phyloP scores from a whole-genome alignment of 1,140 invertebrate genomes.

The Zelostemma sp. region DNA sequence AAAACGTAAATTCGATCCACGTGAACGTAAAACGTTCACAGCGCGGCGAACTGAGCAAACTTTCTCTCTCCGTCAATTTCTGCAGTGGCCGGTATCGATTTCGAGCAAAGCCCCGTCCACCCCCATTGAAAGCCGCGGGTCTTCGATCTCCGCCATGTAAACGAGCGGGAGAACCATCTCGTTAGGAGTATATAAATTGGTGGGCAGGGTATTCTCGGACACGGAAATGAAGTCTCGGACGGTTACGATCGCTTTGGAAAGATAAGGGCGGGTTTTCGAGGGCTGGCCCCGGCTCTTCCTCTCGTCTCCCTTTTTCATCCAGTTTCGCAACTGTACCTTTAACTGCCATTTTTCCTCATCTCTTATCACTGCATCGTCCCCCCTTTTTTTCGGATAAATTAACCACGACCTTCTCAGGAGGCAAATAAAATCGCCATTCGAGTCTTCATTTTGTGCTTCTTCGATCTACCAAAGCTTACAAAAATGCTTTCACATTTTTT shows the following conservation, averaged over 20 bases:
- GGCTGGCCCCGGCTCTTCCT: constrained; percentile 49
- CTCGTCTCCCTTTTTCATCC: constrained; percentile 19
- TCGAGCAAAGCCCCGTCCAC: constrained; percentile 19
- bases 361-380: constrained; percentile 45
- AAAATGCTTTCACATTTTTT: constrained; percentile 1
- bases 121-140: constrained; percentile 26
- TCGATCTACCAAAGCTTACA: constrained; percentile 9
- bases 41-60: too few relatives aligned
- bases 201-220: constrained; percentile 57
- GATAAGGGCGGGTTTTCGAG: constrained; percentile 62
- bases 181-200: constrained; percentile 65
- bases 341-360: background rate
- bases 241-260: constrained; percentile 64
- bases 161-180: constrained; percentile 61
- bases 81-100: constrained; percentile 41
- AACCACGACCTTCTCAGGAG: too few relatives aligned
- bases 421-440: background rate
- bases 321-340: constrained; percentile 7
- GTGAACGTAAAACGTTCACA: too few relatives aligned
- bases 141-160: constrained; percentile 60
- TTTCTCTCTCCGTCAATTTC: constrained; percentile 15
- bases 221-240: constrained; percentile 69
- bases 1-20: too few relatives aligned
- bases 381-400: background rate
- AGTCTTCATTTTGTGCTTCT: too few relatives aligned